Evolutionary conservation across 1,140 invertebrate species (phyloP), one percentile per base, ranked within the genome.

Genomic region (Halotydeus destructor): DNA sequence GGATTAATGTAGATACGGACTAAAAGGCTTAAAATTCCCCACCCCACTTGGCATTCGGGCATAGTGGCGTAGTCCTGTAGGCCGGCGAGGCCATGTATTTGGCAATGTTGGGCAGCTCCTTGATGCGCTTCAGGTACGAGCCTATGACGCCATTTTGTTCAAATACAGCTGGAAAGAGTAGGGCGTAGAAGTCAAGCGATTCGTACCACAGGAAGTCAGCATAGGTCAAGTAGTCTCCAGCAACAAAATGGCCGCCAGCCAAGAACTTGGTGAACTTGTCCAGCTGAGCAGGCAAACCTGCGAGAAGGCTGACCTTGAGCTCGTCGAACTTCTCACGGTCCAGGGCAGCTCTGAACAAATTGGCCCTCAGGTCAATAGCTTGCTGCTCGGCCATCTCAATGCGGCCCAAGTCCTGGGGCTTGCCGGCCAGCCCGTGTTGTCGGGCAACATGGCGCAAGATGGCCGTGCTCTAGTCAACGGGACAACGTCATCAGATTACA

Each of bases 181-280:
- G n/a, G 0, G 18, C 18, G 5, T 61, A 56, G 23, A 59, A 55
- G 45, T 68, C 63, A 21, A 69, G 46, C 4, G 59, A 46, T 41
- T 69, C 67, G 50, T 65, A 68, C 23, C 65, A 45, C 28, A 61
- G 49, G 46, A 69, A 69, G 45, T 69, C 67, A 5, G 61, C 60
- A 46, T 60, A 66, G 2, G 61, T 62, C 4, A 66, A 58, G 14
- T 59, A 55, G 4, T 65, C 54, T n/a, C 66, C 66, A 25, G 55
- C 55, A 49, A 68, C 57, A 44, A 52, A 69, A 6, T 55, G 45
- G 6, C 54, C 53, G 22, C 59, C 51, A 4, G 59, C 64, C 22
- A 69, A 58, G 52, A 4, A 60, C 54, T 41, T 38, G 26, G 16
- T n/a, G 33, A 65, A 59, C n/a, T 47, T 34, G 25, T 54, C 49